Base-by-base conservation (phyloP, 1,140 invertebrate species). In the Augochlora pura region DNA sequence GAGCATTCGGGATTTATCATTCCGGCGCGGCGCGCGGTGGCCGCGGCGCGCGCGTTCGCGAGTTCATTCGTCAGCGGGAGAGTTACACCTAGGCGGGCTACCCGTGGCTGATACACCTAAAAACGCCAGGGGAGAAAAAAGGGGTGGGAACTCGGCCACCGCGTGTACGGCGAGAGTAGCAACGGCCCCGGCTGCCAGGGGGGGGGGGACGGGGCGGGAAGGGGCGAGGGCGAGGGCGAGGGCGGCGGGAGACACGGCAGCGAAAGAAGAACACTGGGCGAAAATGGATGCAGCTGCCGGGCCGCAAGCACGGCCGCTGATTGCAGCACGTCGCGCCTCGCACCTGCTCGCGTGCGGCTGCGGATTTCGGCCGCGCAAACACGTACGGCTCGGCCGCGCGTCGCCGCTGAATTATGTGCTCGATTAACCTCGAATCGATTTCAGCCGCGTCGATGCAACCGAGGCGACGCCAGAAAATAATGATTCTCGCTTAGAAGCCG, bases 391-490 rank as follows among this genome's bases (percentile, higher is more conserved):
- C 74, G 60, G 12, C 25, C 62, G 27, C n/a, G 71, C 62, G 69
- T 69, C 52, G 65, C 70, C 23, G 38, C 38, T 83, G 74, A 87
- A 83, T 86, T 85, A 86, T 83, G 59, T 82, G 57, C 62, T 75
- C 68, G 74, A 85, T 85, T 85, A 85, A 85, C 80, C 70, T 49
- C 81, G 54, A 78, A 77, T 87, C 69, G 77, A 87, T 88, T 85
- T 75, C 54, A 18, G 38, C 23, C 49, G 32, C 57, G 54, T 80
- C 66, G 57, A 77, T 67, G 54, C 65, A n/a, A 49, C n/a, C 64
- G 27, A 57, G 74, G 71, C 77, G 69, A 80, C 49, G 68, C 0
- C 2, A 23, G 16, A 32, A 84, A 69, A 69, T 67, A 73, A 78
- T 60, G 59, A 57, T 65, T 46, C 23, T 21, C 75, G 25, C 25